phyloP scores from a whole-genome alignment of 2,797 vertebrate genomes.

The Cryptoprocta ferox region DNA sequence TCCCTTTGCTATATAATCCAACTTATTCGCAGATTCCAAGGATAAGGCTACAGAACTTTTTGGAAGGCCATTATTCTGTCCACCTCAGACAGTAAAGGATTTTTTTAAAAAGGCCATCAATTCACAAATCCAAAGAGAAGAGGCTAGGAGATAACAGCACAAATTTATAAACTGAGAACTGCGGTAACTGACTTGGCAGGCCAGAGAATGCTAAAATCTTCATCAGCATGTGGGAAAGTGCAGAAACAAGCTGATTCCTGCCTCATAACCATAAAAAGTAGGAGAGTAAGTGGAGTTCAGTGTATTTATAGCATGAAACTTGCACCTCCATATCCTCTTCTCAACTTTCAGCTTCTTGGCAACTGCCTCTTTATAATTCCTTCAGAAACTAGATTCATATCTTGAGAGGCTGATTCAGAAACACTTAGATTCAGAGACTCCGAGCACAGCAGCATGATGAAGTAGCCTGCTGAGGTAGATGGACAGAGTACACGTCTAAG shows the following conservation, averaged over 20 bases:
- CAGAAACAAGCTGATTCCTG: background rate
- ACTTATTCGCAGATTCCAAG: background rate
- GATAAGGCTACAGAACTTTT: background rate
- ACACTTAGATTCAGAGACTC: background rate
- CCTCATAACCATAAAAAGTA: background rate
- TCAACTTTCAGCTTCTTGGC: background rate
- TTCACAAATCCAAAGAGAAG: background rate
- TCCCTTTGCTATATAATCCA: background rate
- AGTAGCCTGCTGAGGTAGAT: background rate
- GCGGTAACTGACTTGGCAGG: background rate
- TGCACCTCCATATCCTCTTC: background rate
- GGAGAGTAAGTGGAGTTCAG: background rate
- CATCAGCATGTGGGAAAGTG: background rate
- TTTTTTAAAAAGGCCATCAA: background rate
- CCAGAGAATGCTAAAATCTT: background rate
- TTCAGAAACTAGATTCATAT: background rate
- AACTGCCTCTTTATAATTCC: background rate
- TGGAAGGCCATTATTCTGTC: background rate
- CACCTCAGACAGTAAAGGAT: background rate
- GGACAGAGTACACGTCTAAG: background rate
- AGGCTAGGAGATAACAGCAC: background rate
- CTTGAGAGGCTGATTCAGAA: background rate
- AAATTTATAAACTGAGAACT: background rate
- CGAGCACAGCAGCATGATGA: background rate
- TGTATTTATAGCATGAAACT: background rate